Conservation (phyloP, 2,113 vertebrate species). For the Ginglymostoma cirratum region DNA sequence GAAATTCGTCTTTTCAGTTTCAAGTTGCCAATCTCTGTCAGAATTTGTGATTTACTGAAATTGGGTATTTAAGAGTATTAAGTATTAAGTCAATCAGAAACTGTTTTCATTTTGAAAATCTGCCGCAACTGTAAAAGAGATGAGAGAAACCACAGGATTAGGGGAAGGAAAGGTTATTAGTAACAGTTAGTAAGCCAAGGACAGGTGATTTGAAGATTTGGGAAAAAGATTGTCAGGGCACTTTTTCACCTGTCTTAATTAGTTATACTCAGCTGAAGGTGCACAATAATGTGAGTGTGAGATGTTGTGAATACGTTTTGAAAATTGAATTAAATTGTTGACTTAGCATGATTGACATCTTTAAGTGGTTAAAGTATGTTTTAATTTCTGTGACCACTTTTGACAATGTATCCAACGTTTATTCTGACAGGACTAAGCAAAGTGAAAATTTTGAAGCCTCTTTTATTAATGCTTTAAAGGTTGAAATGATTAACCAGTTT, state of each 20-base stretch:
- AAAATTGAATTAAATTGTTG: no score
- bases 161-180: neutral
- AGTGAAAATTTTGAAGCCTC: no score
- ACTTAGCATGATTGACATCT: no score
- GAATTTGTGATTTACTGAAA: neutral
- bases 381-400: no score
- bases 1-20: neutral
- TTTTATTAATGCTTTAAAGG: no score
- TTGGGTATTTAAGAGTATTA: neutral
- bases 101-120: neutral
- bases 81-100: neutral
- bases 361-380: no score
- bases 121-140: neutral
- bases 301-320: no score
- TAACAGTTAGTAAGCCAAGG: neutral
- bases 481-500: no score
- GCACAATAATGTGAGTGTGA: neutral
- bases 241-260: neutral
- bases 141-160: neutral
- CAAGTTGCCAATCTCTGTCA: neutral
- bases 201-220: neutral
- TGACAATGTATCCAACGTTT: no score
- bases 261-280: neutral
- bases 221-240: neutral
- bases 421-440: no score